phyloP scores from a whole-genome alignment of 2,797 vertebrate species.

The Syncerus caffer region DNA sequence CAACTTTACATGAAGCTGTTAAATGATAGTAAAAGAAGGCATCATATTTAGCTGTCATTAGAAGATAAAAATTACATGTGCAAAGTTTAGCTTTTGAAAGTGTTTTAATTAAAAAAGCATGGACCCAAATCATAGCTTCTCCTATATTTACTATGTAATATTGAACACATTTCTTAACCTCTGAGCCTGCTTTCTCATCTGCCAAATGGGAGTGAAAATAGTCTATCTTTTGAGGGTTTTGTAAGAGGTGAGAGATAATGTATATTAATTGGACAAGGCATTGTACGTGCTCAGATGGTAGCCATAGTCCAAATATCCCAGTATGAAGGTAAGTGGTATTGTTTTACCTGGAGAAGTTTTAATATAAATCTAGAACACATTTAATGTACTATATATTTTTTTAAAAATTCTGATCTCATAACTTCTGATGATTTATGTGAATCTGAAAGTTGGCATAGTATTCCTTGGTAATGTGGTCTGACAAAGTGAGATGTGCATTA shows the following conservation, averaged over 20 bases:
- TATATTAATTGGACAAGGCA: neutral
- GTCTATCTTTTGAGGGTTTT: conserved; percentile 14
- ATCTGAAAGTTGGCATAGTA: conserved; percentile 63
- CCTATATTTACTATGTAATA: conserved; percentile 57
- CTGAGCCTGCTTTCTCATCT: conserved; percentile 67
- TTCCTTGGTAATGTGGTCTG: conserved; percentile 57
- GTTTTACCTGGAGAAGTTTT: conserved; percentile 74
- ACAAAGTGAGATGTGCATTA: conserved; percentile 38
- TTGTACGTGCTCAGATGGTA: neutral
- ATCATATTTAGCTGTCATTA: conserved; percentile 65
- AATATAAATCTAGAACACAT: conserved; percentile 77
- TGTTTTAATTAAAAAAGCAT: conserved; percentile 12
- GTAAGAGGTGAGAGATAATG: neutral
- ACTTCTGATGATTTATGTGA: conserved; percentile 74
- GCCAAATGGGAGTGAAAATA: conserved; percentile 49
- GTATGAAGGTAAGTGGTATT: conserved; percentile 73
- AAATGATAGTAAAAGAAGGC: neutral
- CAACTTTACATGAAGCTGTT: conserved; percentile 47
- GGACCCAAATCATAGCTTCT: neutral
- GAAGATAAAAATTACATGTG: conserved; percentile 41
- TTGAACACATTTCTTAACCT: neutral
- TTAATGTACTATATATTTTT: conserved; percentile 68
- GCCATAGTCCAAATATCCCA: conserved; percentile 24
- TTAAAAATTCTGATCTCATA: conserved; percentile 67
- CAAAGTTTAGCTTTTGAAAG: conserved; percentile 61